These are phyloP conservation scores for Mormyrus hasselquistii DNA, from an alignment of 2,797 vertebrate species.

Conservation along the genomic window DNA sequence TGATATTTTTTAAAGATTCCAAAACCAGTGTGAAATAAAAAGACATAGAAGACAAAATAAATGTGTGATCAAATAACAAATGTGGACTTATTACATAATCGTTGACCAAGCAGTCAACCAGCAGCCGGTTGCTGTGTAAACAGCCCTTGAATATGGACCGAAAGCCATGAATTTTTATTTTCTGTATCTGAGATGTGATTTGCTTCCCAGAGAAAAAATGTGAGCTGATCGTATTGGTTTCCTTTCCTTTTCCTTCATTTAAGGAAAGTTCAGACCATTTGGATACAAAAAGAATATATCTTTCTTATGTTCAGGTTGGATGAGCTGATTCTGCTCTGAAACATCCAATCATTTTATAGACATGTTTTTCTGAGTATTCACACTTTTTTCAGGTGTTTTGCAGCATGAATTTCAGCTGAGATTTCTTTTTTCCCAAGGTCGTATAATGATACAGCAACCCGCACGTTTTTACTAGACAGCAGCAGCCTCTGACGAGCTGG, in stretches of 20 bases:
- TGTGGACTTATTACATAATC: neutral
- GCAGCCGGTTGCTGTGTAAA: neutral
- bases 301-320: neutral
- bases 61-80: neutral
- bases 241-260: neutral
- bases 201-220: neutral
- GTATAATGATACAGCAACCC: neutral
- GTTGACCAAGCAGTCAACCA: neutral
- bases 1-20: neutral
- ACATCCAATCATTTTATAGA: neutral
- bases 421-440: neutral
- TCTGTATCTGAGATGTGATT: neutral
- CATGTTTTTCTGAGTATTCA: neutral
- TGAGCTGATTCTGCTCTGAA: neutral
- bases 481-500: neutral
- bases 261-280: neutral
- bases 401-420: neutral
- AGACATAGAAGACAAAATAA: neutral
- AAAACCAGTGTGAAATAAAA: neutral
- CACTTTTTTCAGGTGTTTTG: neutral
- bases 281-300: neutral
- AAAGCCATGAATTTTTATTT: neutral
- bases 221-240: neutral
- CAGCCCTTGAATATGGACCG: neutral
- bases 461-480: neutral